Conservation (phyloP, 1,140 invertebrate genomes). For the Habropoda laboriosa region DNA sequence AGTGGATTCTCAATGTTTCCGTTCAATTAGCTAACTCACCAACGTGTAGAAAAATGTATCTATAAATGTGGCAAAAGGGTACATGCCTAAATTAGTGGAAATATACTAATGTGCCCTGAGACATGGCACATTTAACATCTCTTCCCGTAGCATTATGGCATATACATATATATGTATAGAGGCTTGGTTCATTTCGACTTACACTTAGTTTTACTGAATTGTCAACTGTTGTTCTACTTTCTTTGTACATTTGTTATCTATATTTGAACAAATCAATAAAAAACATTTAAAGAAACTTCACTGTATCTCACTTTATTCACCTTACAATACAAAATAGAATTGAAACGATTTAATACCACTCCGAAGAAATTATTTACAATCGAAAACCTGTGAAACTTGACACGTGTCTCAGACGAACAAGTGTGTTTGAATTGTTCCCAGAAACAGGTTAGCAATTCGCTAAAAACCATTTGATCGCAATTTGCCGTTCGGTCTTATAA, state of each 20-base stretch:
- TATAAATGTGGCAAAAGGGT: neutral
- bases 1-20: constrained; percentile 13
- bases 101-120: constrained; percentile 17
- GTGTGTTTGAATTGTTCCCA: neutral
- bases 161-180: neutral
- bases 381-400: too few relatives aligned
- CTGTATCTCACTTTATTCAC: too few relatives aligned
- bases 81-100: neutral
- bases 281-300: constrained; percentile 24
- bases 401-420: too few relatives aligned
- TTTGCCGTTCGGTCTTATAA: neutral
- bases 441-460: neutral
- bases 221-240: constrained; percentile 52
- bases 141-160: neutral
- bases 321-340: too few relatives aligned
- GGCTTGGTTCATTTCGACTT: neutral
- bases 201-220: constrained; percentile 44
- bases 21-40: constrained; percentile 3
- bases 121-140: neutral
- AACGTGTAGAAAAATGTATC: neutral
- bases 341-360: too few relatives aligned
- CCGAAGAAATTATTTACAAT: too few relatives aligned
- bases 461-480: too few relatives aligned
- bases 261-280: constrained; percentile 45
- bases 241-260: constrained; percentile 56